Percentiles rank a stretch among this genome's conserved stretches.
phyloP scores from a whole-genome alignment of 2,797 vertebrate genomes.

The Alauda arvensis region DNA sequence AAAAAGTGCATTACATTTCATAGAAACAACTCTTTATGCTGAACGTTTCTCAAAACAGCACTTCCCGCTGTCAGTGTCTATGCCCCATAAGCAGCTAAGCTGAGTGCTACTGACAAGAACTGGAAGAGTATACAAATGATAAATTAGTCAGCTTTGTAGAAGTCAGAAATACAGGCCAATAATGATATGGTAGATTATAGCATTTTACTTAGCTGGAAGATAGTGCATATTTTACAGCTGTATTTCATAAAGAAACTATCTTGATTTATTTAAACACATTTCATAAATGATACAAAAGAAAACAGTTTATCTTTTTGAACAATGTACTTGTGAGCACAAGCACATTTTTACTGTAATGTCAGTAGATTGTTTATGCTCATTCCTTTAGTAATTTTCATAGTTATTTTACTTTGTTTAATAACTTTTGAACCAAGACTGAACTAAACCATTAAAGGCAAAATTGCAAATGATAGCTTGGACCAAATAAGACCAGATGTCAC shows the following conservation, averaged over 20 bases:
- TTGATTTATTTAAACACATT: constrained; percentile 43
- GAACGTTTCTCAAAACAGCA: constrained; percentile 66
- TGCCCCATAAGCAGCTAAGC: constrained; percentile 66
- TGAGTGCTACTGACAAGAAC: constrained; percentile 64
- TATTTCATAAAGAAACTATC: background rate
- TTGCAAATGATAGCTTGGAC: background rate
- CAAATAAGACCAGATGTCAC: background rate
- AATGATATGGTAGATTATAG: constrained; percentile 9
- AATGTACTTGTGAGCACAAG: background rate
- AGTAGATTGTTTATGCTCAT: background rate
- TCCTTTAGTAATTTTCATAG: background rate
- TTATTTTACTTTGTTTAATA: constrained; percentile 1
- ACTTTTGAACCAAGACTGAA: background rate
- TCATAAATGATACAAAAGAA: background rate
- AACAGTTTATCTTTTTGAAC: background rate
- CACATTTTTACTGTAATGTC: background rate
- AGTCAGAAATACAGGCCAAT: constrained; percentile 42
- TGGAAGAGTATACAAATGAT: constrained; percentile 63
- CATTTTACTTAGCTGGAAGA: constrained; percentile 15
- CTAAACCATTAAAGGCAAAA: background rate
- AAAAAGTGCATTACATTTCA: background rate
- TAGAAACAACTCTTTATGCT: constrained; percentile 47
- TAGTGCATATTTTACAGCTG: background rate
- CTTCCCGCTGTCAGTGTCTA: constrained; percentile 68
- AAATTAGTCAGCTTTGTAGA: constrained; percentile 63